These are phyloP conservation scores for Neolamprologus multifasciatus DNA, from an alignment of 2,797 vertebrate species.

Conservation along the genomic window DNA sequence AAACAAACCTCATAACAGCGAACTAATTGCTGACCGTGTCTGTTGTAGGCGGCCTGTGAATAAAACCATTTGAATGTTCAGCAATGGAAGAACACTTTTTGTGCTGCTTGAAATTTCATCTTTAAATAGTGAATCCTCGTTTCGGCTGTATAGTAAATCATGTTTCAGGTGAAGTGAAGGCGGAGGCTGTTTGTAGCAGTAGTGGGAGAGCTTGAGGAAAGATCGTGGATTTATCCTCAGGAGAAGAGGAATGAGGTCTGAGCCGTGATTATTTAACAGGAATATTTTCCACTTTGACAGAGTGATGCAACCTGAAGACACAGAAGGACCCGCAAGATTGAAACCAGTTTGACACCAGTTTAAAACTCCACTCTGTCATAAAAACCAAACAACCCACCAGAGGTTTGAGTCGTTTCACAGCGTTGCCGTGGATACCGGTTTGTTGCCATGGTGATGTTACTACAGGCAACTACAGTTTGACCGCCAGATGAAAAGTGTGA, in stretches of 20 bases:
- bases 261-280: neutral
- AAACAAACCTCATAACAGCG: fast-evolving
- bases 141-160: neutral
- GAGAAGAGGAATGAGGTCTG: neutral
- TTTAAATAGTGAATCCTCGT: neutral
- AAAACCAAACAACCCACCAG: neutral
- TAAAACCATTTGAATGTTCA: neutral
- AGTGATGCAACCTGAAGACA: neutral
- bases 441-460: conserved; percentile 46
- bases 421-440: conserved; percentile 34
- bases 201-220: neutral
- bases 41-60: neutral
- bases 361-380: neutral
- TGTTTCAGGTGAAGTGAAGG: neutral
- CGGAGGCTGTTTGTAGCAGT: neutral
- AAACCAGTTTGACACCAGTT: neutral
- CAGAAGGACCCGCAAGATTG: neutral
- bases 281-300: neutral
- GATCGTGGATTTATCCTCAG: neutral
- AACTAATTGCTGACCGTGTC: neutral
- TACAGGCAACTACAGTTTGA: conserved; percentile 41
- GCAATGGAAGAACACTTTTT: neutral
- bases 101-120: neutral
- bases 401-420: conserved; percentile 8
- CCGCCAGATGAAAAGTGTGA: conserved; percentile 31